Evolutionary conservation across 2,888 invertebrate species (phyloP), one percentile per base, ranked within the genome.

Genomic region (Prenolepis imparis): DNA sequence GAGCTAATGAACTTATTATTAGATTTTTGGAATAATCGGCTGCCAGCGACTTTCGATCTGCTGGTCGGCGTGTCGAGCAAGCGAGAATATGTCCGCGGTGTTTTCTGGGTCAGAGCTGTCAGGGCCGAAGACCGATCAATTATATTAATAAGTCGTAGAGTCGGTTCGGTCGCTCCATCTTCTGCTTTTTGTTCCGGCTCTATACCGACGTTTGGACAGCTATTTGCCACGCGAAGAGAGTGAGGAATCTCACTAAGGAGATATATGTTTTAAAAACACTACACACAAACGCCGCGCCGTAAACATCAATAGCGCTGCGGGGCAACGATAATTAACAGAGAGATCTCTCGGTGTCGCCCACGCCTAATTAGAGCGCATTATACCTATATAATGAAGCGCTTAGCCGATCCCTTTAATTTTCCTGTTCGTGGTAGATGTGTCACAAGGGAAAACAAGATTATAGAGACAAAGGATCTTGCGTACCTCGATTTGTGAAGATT

Each of bases 1-100:
- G 84, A 84, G 87, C 89, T 93, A 92, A 92, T 91, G 92, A 93
- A 90, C 91, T 91, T 92, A 92, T 92, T 91, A 93, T 92, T 91
- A 90, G 91, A 92, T 91, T 91, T 93, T 87, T 85, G 82, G 84
- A 90, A 90, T 90, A 84, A 67, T 28, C 61, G 59, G 32, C 59
- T 61, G 75, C 66, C 70, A 68, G 61, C 66, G 48, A 68, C 39
- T 48, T 18, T 61, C 72, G 84, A 83, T 83, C 73, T 59, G 18
- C 41, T 52, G 70, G 48, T 32, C n/a, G 32, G 44, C 4, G 32
- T 52, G 32, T 83, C 82, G 32, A 78, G 81, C 61, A 64, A 9
- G 83, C 57, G 66, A 9, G 82, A 82, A 74, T 68, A 52, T 63
- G 81, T 67, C 48, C 44, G 63, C 80, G 64, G 36, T 41, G 28